Conservation (phyloP, 2,797 vertebrate genomes). For the Dallia pectoralis region DNA sequence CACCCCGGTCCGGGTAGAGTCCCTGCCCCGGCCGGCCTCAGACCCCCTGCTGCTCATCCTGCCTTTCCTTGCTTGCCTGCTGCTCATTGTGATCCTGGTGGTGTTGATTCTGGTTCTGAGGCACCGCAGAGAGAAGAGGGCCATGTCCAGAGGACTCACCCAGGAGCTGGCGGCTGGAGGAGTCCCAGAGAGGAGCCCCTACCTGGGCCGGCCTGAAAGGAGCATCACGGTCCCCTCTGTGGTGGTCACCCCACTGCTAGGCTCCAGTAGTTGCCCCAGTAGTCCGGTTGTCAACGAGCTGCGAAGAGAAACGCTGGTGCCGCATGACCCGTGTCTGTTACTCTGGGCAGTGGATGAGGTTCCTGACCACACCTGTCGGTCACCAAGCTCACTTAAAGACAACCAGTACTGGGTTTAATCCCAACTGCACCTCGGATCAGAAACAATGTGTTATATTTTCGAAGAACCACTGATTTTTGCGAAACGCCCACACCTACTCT, state of each 20-base stretch:
- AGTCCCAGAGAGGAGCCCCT: constrained; percentile 51
- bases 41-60: constrained; percentile 78
- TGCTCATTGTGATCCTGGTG: constrained; percentile 74
- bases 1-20: constrained; percentile 52
- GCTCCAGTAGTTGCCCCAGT: constrained; percentile 49
- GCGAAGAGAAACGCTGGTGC: constrained; percentile 54
- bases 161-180: constrained; percentile 59
- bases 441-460: constrained; percentile 50
- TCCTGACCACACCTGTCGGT: constrained; percentile 3
- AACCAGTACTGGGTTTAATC: constrained; percentile 88
- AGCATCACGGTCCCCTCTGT: constrained; percentile 79
- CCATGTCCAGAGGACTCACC: constrained; percentile 53
- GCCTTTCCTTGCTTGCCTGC: constrained; percentile 73
- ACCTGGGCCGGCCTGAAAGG: constrained; percentile 63
- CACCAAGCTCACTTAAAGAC: constrained; percentile 76
- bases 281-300: constrained; percentile 48
- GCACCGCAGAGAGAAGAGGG: constrained; percentile 76
- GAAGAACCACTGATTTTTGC: constrained; percentile 44
- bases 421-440: background rate
- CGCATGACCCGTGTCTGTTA: constrained; percentile 40
- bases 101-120: constrained; percentile 77
- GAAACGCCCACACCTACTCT: constrained; percentile 71
- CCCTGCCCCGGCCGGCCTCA: constrained; percentile 65
- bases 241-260: constrained; percentile 79
- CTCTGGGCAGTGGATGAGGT: constrained; percentile 58